Conservation (phyloP, 2,888 invertebrate species). For the Pediacus dermestoides region DNA sequence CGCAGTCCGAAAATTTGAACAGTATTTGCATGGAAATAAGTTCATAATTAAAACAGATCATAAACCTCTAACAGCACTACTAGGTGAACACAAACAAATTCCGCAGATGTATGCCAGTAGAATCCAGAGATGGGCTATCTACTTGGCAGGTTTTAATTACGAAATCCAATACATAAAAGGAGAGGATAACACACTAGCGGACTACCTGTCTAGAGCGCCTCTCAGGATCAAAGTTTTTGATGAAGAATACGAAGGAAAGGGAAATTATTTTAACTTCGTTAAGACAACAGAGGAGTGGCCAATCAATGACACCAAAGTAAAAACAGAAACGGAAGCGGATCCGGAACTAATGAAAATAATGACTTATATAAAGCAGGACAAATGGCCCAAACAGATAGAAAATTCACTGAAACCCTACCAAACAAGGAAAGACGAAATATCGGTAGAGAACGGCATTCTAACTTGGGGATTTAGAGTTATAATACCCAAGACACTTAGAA, state of each 20-base stretch:
- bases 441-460: slow-evolving; percentile 10
- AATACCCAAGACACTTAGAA: slow-evolving; percentile 10
- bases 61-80: slow-evolving; percentile 11
- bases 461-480: slow-evolving; percentile 16
- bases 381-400: slow-evolving; percentile 8
- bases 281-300: slow-evolving; percentile 9
- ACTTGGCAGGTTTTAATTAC: slow-evolving; percentile 15
- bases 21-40: slow-evolving; percentile 36
- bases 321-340: slow-evolving; percentile 6
- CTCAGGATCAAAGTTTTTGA: slow-evolving; percentile 4
- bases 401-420: slow-evolving; percentile 11
- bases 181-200: slow-evolving; percentile 13
- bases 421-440: slow-evolving; percentile 13
- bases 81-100: slow-evolving; percentile 28
- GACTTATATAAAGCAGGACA: slow-evolving; percentile 4
- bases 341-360: slow-evolving; percentile 4
- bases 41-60: slow-evolving; percentile 11
- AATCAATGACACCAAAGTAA: slow-evolving; percentile 10
- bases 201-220: slow-evolving; percentile 14
- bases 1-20: slow-evolving; percentile 35
- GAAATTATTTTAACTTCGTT: slow-evolving; percentile 12
- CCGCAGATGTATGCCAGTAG: slow-evolving; percentile 37
- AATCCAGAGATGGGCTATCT: slow-evolving; percentile 33
- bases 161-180: slow-evolving; percentile 16
- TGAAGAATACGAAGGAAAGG: slow-evolving; percentile 12